A percentile compares a stretch with the other conserved stretches of the same genome.
Conservation (phyloP, 2,113 vertebrate species). For the Mastomys natalensis region DNA sequence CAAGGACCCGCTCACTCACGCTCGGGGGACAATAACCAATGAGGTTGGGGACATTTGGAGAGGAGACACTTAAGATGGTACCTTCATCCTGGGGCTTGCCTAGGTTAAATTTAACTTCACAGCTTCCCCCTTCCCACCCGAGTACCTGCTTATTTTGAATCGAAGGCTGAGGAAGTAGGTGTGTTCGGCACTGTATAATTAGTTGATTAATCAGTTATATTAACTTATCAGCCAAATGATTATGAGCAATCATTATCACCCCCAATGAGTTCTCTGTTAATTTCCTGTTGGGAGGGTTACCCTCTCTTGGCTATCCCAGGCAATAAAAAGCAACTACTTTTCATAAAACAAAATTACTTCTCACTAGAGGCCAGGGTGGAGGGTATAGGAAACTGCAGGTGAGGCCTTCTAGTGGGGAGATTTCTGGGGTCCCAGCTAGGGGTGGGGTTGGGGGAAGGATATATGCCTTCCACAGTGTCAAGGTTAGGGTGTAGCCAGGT, state of each 20-base stretch:
- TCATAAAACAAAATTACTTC: constrained; percentile 68
- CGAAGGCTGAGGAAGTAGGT: background rate
- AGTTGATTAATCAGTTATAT: constrained; percentile 71
- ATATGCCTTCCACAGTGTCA: background rate
- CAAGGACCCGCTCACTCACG: background rate
- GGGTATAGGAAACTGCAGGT: background rate
- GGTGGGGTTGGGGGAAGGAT: background rate
- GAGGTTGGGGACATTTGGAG: background rate
- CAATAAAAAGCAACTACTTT: constrained; percentile 63
- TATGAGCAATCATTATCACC: constrained; percentile 65
- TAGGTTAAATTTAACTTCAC: background rate
- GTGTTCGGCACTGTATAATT: constrained; percentile 39
- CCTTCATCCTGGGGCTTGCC: background rate
- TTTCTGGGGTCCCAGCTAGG: background rate
- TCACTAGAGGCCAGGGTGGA: constrained; percentile 2
- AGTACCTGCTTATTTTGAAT: background rate
- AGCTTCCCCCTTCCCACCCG: background rate
- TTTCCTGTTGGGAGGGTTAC: constrained; percentile 51
- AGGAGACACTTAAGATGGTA: background rate
- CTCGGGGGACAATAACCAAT: background rate
- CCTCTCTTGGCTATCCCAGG: background rate
- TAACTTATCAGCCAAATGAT: constrained; percentile 69
- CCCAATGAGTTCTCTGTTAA: constrained; percentile 46
- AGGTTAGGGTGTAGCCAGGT: fast-evolving
- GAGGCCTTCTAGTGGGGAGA: background rate